Evolutionary conservation across 2,888 invertebrate genomes (phyloP).

Genomic region (Melanargia galathea): DNA sequence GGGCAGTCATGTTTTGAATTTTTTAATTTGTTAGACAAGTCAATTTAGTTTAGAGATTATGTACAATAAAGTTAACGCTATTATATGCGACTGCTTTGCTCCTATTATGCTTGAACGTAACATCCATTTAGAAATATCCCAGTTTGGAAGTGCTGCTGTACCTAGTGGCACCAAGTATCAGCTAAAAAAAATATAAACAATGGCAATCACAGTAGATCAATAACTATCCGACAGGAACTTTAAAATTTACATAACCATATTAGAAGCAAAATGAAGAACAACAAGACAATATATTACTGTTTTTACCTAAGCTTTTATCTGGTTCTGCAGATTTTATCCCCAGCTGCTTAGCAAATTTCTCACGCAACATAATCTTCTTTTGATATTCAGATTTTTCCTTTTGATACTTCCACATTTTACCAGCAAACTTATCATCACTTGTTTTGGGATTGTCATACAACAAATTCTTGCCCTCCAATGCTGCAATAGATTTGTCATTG

Average conservation of each 20-base stretch:
- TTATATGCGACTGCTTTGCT: too few species aligned
- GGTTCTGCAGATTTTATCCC: constrained; percentile 53
- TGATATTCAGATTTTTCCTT: constrained; percentile 56
- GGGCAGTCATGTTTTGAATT: too few species aligned
- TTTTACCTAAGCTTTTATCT: constrained; percentile 59
- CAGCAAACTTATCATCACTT: constrained; percentile 53
- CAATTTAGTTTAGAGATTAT: too few species aligned
- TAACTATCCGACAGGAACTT: neutral
- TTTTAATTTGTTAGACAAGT: too few species aligned
- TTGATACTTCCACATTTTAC: constrained; percentile 64
- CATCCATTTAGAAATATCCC: too few species aligned
- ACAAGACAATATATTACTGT: neutral
- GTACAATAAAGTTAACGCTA: too few species aligned
- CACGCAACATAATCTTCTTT: constrained; percentile 61
- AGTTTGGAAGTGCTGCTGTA: too few species aligned
- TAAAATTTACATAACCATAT: neutral
- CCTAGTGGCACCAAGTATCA: too few species aligned
- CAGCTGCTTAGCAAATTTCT: constrained; percentile 63
- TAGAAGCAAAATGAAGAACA: too few species aligned
- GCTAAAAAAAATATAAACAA: too few species aligned
- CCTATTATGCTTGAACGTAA: too few species aligned
- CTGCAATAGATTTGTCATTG: constrained; percentile 74
- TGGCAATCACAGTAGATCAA: too few species aligned
- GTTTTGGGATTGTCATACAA: constrained; percentile 57
- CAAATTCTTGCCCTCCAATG: constrained; percentile 67